Base-by-base conservation (phyloP, 1,140 invertebrate species). In the Heliconius himera region DNA sequence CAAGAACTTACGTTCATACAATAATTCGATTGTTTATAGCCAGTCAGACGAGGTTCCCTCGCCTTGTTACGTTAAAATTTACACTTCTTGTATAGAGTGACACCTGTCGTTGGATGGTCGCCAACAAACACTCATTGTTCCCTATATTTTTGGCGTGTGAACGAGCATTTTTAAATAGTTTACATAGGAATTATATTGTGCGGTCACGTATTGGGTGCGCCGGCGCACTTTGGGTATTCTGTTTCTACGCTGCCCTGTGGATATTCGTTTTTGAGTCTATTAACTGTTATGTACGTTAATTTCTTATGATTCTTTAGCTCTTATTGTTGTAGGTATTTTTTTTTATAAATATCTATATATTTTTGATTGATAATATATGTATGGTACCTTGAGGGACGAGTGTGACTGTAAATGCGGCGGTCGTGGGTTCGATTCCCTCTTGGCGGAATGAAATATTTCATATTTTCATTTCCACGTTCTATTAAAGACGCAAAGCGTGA, bases 81-180 rank as follows among this genome's bases (percentile, higher is more conserved):
- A 66, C 60, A 66, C 60, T 4, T 66, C 60, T 29, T 16, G 22
- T 29, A 66, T 16, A 29, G 54, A 66, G 26, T 29, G 60, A 66
- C 60, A 66, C 60, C 60, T 66, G 60, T 66, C 26, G 22, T 66
- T 66, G 60, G 60, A 66, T 13, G 13, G 9, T 3, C 11, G 60
- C 60, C 60, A 66, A 66, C n/a, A 60, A 60, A 60, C 29, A 66
- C 60, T 66, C 26, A 66, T 66, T 66, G 60, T 66, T 66, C 26
- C 13, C 22, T 66, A 66, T 66, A 66, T 66, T 66, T 66, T 66
- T 66, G 60, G 60, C 60, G 60, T 66, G 60, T 29, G 60, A 66
- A 66, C 60, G 60, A 29, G 60, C 13, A 66, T 66, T 66, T 66
- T 66, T 66, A 66, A 66, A 66, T 66, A 66, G 60, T 29, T 22